Conservation (phyloP, 2,888 invertebrate genomes). For the Phasia obesa region DNA sequence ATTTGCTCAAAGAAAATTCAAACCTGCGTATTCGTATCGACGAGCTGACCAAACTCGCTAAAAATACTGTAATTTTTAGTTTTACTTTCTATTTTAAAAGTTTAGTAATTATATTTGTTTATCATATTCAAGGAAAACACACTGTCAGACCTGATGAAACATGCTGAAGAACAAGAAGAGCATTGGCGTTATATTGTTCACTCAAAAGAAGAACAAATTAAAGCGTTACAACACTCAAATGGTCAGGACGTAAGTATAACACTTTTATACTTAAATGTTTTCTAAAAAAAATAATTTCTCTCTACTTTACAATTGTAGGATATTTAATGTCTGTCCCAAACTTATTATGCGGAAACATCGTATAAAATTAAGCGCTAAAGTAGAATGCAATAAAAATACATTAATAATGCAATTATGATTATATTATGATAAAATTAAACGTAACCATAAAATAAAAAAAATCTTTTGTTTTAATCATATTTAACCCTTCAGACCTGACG, state of each 20-base stretch:
- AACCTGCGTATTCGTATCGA: conserved; percentile 86
- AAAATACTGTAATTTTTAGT: conserved; percentile 87
- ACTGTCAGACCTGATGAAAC: conserved; percentile 80
- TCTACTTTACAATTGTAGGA: conserved; percentile 74
- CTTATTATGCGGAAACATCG: conserved; percentile 73
- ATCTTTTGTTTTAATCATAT: conserved; percentile 8
- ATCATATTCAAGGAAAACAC: conserved; percentile 78
- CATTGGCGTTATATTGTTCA: conserved; percentile 81
- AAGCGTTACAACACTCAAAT: conserved; percentile 80
- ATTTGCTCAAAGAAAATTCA: conserved; percentile 85
- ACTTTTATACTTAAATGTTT: not conserved
- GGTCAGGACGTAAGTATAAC: conserved; percentile 78
- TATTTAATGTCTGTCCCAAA: conserved; percentile 79
- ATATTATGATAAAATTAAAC: conserved; percentile 69
- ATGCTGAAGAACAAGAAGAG: conserved; percentile 81
- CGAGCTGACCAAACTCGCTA: conserved; percentile 89
- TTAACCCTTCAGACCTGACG: too few species aligned
- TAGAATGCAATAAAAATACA: conserved; percentile 74
- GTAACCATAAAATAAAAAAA: conserved; percentile 61
- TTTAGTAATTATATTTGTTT: conserved; percentile 11
- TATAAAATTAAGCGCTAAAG: conserved; percentile 76
- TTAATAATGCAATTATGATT: conserved; percentile 71
- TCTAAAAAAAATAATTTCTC: not conserved
- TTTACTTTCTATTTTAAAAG: not conserved
- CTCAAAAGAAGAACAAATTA: conserved; percentile 81